Evolutionary conservation across 1,140 invertebrate species (phyloP).

Genomic region (Heliconius nattereri): DNA sequence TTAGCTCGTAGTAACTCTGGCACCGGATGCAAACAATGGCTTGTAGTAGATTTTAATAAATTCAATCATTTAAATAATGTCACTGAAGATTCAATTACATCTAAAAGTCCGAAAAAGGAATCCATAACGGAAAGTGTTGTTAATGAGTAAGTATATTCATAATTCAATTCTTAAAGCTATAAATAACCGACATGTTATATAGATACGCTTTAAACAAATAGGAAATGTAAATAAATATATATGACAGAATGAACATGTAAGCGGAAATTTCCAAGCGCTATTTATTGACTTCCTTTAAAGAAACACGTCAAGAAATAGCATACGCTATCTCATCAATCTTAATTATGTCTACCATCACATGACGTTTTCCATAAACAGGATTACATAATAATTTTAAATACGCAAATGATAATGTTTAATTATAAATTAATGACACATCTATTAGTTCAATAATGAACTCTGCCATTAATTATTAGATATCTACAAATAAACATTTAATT

Average conservation of each 20-base stretch:
- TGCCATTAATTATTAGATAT: neutral
- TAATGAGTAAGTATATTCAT: constrained; percentile 53
- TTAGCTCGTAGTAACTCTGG: constrained; percentile 88
- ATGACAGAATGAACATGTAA: neutral
- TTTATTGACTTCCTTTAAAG: constrained; percentile 7
- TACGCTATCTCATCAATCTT: constrained; percentile 15
- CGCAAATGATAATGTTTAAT: neutral
- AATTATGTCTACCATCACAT: constrained; percentile 7
- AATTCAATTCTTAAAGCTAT: too few species aligned
- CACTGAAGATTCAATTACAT: constrained; percentile 20
- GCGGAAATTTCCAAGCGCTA: neutral
- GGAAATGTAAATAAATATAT: neutral
- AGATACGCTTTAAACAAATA: neutral
- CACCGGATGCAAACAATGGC: constrained; percentile 95
- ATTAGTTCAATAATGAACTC: neutral
- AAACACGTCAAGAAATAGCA: constrained; percentile 6
- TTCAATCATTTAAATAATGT: constrained; percentile 48
- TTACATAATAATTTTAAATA: neutral
- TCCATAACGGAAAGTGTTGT: constrained; percentile 56
- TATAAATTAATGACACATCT: neutral
- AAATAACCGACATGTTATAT: neutral
- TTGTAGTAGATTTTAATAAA: constrained; percentile 88
- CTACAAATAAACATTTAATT: neutral
- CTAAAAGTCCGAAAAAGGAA: constrained; percentile 49
- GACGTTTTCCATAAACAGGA: neutral